Evolutionary conservation across 2,888 invertebrate species (phyloP).

Genomic region (Cistogaster globosa): DNA sequence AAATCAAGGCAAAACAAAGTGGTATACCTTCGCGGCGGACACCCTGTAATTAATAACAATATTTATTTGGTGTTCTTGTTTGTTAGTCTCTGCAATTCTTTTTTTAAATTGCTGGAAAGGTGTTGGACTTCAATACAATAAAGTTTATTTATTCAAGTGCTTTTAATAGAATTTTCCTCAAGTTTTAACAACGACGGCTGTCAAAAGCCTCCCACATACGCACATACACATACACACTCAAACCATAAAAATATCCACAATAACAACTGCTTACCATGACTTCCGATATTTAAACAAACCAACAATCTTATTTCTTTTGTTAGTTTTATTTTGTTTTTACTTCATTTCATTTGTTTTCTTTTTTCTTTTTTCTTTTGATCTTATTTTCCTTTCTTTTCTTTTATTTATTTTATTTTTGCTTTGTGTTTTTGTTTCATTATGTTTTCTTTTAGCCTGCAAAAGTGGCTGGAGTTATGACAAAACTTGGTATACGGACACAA

Average conservation of each 20-base stretch:
- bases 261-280: slow-evolving; percentile 65
- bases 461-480: slow-evolving; percentile 85
- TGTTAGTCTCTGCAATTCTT: no score
- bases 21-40: no score
- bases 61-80: no score
- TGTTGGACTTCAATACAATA: no score
- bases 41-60: no score
- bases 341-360: slow-evolving; percentile 14
- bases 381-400: slow-evolving; percentile 23
- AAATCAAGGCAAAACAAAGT: no score
- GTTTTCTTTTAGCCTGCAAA: slow-evolving; percentile 83
- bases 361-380: slow-evolving; percentile 11
- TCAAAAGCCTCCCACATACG: background rate
- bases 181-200: background rate
- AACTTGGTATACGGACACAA: slow-evolving; percentile 84
- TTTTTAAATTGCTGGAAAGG: no score
- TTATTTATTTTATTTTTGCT: slow-evolving; percentile 27
- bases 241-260: slow-evolving; percentile 47
- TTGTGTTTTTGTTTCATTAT: slow-evolving; percentile 54
- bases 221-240: background rate
- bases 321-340: slow-evolving; percentile 9
- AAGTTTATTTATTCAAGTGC: background rate
- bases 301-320: slow-evolving; percentile 41
- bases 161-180: slow-evolving; percentile 28
- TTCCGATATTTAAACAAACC: slow-evolving; percentile 65